phyloP scores from a whole-genome alignment of 2,888 invertebrate genomes.

The Cynaeus angustus region DNA sequence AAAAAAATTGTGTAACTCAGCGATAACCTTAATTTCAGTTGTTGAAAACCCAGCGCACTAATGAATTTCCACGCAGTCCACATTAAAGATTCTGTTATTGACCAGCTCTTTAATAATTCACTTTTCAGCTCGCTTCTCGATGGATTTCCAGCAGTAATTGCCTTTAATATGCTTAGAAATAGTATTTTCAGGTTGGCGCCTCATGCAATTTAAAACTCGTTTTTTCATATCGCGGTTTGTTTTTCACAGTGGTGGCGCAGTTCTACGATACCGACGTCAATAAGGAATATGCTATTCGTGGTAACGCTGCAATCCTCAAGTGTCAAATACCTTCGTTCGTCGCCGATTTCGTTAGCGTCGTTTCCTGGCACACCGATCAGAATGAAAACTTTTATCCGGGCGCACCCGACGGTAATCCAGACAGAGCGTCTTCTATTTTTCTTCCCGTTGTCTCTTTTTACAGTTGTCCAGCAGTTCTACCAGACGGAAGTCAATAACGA shows the following conservation, averaged over 20 bases:
- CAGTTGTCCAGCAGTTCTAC: constrained; percentile 93
- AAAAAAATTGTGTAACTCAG: not conserved
- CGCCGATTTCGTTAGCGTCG: constrained; percentile 91
- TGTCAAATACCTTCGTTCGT: constrained; percentile 95
- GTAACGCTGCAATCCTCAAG: constrained; percentile 91
- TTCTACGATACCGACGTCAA: constrained; percentile 88
- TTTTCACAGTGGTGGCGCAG: constrained; percentile 82
- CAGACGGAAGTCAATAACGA: constrained; percentile 94
- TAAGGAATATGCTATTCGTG: constrained; percentile 92
- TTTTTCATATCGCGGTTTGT: constrained; percentile 1
- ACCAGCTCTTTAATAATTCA: constrained; percentile 6
- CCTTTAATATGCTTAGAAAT: not conserved
- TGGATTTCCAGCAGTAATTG: not conserved
- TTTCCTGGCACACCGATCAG: constrained; percentile 90
- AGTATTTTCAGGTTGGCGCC: too few relatives aligned
- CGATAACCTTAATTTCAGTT: constrained; percentile 1
- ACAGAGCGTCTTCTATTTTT: constrained; percentile 29
- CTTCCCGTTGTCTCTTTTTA: constrained; percentile 58
- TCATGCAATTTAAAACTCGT: not conserved
- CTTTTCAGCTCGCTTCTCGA: constrained; percentile 1
- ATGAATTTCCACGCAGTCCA: not conserved
- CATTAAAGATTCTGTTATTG: constrained; percentile 5
- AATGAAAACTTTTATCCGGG: constrained; percentile 82
- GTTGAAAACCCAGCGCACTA: not conserved
- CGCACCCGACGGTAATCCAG: constrained; percentile 66